Evolutionary conservation across 64 coral and sea anemone species (phyloP).

Genomic region (Dendronephthya gigantea): DNA sequence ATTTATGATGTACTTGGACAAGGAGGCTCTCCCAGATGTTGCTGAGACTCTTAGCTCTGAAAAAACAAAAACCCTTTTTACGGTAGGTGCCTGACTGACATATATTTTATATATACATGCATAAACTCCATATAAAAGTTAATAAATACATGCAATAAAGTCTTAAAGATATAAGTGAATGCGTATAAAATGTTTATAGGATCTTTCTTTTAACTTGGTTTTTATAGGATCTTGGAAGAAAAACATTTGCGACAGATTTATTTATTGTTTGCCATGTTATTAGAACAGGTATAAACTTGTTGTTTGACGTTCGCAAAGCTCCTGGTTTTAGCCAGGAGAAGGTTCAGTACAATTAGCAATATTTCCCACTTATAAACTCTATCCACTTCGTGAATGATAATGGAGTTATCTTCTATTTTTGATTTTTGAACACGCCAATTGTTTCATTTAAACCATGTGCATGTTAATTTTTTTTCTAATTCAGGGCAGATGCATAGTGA

Average conservation of each 20-base stretch:
- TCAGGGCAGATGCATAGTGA: slow-evolving; percentile 84
- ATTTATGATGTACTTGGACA: slow-evolving; percentile 63
- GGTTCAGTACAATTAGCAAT: too few species aligned
- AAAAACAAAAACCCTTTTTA: background rate
- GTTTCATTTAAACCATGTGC: background rate
- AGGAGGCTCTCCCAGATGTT: slow-evolving; percentile 35
- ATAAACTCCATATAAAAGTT: too few species aligned
- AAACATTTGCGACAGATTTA: slow-evolving; percentile 44
- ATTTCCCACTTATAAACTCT: too few species aligned
- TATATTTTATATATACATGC: too few species aligned
- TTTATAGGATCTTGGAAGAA: slow-evolving; percentile 74
- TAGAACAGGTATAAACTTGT: slow-evolving; percentile 88
- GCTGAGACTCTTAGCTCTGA: background rate
- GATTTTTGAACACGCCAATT: background rate
- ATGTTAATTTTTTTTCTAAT: background rate
- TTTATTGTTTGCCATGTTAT: slow-evolving; percentile 79
- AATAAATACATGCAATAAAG: too few species aligned
- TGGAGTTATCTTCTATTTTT: too few species aligned
- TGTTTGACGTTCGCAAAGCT: too few species aligned
- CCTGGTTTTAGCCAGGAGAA: too few species aligned
- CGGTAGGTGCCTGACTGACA: background rate
- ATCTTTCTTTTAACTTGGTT: too few species aligned
- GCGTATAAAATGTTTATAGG: too few species aligned
- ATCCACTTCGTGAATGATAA: too few species aligned
- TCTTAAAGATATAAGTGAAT: too few species aligned